These are phyloP conservation scores for Dicranocentrus wangi DNA, from an alignment of 2,888 invertebrate species.

Conservation along the genomic window DNA sequence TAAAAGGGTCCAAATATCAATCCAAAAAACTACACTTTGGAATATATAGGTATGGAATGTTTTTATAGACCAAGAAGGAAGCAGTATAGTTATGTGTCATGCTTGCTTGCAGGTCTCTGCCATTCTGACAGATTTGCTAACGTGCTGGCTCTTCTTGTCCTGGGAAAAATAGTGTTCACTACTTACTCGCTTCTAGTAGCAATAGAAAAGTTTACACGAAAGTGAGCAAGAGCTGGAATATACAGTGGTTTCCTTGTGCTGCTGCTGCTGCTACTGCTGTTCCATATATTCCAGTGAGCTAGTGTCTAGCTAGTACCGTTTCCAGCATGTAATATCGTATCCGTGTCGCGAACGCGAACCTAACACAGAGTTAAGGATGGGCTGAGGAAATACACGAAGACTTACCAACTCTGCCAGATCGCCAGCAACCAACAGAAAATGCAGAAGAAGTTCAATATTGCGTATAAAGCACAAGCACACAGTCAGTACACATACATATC, in stretches of 20 bases:
- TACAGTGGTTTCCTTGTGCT: neutral
- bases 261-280: neutral
- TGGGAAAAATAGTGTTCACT: neutral
- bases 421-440: neutral
- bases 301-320: neutral
- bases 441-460: neutral
- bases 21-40: no score
- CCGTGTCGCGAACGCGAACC: no score
- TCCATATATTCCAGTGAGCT: neutral
- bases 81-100: constrained; percentile 22
- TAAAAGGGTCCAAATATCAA: no score
- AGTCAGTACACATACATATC: no score
- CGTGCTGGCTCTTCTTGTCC: neutral
- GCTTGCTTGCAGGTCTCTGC: constrained; percentile 36
- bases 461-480: no score
- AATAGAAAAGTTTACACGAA: no score
- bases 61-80: neutral
- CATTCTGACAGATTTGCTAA: constrained; percentile 41
- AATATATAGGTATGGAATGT: no score
- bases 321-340: neutral
- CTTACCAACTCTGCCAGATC: neutral
- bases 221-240: neutral
- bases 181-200: no score
- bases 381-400: neutral
- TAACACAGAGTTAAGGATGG: neutral